These are phyloP conservation scores for Zygogramma bicolorata DNA, from an alignment of 2,888 invertebrate species.

Conservation along the genomic window DNA sequence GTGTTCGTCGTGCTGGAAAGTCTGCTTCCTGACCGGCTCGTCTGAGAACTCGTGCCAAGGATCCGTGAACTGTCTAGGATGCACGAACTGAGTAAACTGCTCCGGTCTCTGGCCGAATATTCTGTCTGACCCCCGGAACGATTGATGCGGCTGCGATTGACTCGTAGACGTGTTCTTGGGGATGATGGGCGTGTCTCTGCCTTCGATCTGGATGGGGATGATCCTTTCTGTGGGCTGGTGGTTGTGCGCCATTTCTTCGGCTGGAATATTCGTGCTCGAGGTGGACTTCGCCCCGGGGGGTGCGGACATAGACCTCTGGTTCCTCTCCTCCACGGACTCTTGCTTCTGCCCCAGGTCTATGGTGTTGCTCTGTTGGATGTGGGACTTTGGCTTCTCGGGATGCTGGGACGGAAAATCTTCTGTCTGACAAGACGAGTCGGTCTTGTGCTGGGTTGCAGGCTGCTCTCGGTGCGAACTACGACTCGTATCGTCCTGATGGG, in stretches of 20 bases:
- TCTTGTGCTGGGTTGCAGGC: constrained; percentile 1
- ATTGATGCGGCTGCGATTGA: constrained; percentile 52
- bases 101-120: constrained; percentile 63
- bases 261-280: background rate
- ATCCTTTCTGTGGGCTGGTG: constrained; percentile 70
- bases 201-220: constrained; percentile 91
- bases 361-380: constrained; percentile 74
- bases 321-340: constrained; percentile 72
- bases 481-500: constrained; percentile 22
- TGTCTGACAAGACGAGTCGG: constrained; percentile 29
- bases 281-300: constrained; percentile 74
- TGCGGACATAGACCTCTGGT: constrained; percentile 83
- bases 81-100: constrained; percentile 68
- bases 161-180: constrained; percentile 69
- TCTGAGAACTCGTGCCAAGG: constrained; percentile 52
- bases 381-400: constrained; percentile 32
- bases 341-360: constrained; percentile 82
- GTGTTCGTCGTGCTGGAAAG: constrained; percentile 34
- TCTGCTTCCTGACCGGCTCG: constrained; percentile 26
- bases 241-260: constrained; percentile 26
- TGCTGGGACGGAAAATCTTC: constrained; percentile 43
- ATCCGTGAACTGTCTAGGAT: constrained; percentile 47
- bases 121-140: constrained; percentile 51
- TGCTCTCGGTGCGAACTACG: background rate
- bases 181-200: constrained; percentile 83